phyloP scores from a whole-genome alignment of 2,888 invertebrate genomes.

The Macropis europaea region DNA sequence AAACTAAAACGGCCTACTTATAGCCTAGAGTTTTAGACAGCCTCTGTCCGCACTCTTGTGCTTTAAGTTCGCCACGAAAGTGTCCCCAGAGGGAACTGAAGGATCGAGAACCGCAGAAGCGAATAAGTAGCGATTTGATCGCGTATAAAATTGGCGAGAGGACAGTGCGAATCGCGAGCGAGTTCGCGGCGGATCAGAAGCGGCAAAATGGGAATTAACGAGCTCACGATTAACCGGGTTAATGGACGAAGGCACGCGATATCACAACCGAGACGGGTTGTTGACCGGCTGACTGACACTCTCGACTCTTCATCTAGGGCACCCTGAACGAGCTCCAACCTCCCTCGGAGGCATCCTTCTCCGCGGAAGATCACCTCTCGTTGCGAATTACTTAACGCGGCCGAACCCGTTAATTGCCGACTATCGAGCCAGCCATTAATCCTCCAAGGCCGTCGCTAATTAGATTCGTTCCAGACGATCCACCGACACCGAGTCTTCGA shows the following conservation, averaged over 20 bases:
- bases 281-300: constrained; percentile 67
- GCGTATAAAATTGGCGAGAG: too few species aligned
- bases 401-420: constrained; percentile 22
- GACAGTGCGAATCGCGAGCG: constrained; percentile 41
- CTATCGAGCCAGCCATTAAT: constrained; percentile 11
- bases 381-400: not conserved
- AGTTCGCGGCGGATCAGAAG: constrained; percentile 53
- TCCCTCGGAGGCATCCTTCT: not conserved
- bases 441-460: constrained; percentile 21
- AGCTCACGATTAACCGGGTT: constrained; percentile 73
- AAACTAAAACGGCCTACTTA: too few species aligned
- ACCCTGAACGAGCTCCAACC: constrained; percentile 23
- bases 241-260: constrained; percentile 71
- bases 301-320: constrained; percentile 50
- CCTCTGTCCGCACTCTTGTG: too few species aligned
- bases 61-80: too few species aligned
- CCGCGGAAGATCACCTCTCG: constrained; percentile 2
- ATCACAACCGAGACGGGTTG: constrained; percentile 66
- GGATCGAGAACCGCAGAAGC: not conserved
- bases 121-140: too few species aligned
- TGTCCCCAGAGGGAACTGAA: too few species aligned
- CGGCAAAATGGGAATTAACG: constrained; percentile 69
- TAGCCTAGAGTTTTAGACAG: too few species aligned
- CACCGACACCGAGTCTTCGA: too few species aligned
- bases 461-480: constrained; percentile 28